Conservation (phyloP, 2,888 invertebrate species). For the Cerceris rybyensis region DNA sequence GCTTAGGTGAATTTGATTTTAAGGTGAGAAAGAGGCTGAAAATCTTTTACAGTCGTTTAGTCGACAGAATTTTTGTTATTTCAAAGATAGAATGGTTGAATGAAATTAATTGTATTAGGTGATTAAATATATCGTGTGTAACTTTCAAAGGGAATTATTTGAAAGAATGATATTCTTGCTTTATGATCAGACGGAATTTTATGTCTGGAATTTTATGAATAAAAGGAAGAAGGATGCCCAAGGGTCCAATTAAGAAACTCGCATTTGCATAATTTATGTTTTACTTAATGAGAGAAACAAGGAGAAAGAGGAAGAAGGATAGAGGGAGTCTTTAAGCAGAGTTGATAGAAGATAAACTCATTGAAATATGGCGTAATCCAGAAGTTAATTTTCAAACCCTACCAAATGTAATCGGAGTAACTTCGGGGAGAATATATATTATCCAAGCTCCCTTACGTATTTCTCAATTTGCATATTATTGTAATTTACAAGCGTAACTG, state of each 20-base stretch:
- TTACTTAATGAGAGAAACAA: constrained; percentile 23
- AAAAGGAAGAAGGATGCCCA: constrained; percentile 9
- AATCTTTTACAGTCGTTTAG: not conserved
- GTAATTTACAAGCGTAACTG: not conserved
- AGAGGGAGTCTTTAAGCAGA: constrained; percentile 20
- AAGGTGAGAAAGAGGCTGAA: no score
- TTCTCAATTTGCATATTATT: not conserved
- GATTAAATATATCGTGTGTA: no score
- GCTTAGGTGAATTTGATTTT: no score
- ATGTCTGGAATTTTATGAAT: not conserved
- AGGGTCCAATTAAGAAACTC: constrained; percentile 37
- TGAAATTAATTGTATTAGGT: no score
- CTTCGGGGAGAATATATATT: not conserved
- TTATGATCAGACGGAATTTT: constrained; percentile 6
- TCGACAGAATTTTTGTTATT: not conserved
- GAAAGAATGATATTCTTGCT: not conserved
- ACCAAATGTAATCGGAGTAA: constrained; percentile 2
- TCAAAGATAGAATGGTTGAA: no score
- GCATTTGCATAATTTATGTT: constrained; percentile 32
- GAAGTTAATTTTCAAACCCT: constrained; percentile 27
- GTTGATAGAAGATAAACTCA: constrained; percentile 35
- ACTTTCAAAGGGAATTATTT: no score
- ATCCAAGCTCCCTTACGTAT: not conserved
- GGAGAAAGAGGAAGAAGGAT: no score
- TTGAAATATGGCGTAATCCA: constrained; percentile 10